Evolutionary conservation across 2,888 invertebrate genomes (phyloP), one percentile per base, ranked within the genome.

Genomic region (Sesamia inferens): DNA sequence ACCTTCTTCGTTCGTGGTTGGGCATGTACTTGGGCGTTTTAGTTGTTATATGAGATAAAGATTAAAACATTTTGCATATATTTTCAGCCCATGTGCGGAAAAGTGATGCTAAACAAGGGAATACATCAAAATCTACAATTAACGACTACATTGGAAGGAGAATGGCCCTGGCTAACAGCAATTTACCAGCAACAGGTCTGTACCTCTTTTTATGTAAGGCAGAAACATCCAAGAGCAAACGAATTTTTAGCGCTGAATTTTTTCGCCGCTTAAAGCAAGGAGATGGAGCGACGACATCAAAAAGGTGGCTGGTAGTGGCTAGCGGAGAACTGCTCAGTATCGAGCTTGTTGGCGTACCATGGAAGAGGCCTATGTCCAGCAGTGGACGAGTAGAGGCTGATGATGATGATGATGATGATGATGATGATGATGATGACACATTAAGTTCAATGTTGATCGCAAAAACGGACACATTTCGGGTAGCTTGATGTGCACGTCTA

Each of bases 121-220:
- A 14, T 22, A n/a, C 0, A 11, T 8, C 14, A 48, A 31, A 69
- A n/a, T 31, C 22, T 31, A 7, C 57, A 62, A 55, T 71, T 71
- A 39, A 39, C 72, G 0, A n/a, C 51, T 8, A 81, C 86, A 0
- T 62, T 79, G n/a, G 85, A 85, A 31, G 85, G 86, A 2, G 81
- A 97, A 84, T 97, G 97, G 95, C 97, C 97, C 0, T 97, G 97
- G 97, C 97, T 97, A 87, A 96, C 96, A 16, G 97, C 97, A 0
- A 86, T 97, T 0, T 97, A 97, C 85, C 96, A 96, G 81, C 93
- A 94, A 16, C 65, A 54, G 65, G 65, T 65, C 4, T 51, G 64
- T 65, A n/a, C 8, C n/a, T 51, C 3, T 8, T 57, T 24, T 8
- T 16, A 16, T 8, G 11, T 19, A 51, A 19, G 3, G 51, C 51